phyloP scores from a whole-genome alignment of 2,797 vertebrate genomes.

The Argentina silus region DNA sequence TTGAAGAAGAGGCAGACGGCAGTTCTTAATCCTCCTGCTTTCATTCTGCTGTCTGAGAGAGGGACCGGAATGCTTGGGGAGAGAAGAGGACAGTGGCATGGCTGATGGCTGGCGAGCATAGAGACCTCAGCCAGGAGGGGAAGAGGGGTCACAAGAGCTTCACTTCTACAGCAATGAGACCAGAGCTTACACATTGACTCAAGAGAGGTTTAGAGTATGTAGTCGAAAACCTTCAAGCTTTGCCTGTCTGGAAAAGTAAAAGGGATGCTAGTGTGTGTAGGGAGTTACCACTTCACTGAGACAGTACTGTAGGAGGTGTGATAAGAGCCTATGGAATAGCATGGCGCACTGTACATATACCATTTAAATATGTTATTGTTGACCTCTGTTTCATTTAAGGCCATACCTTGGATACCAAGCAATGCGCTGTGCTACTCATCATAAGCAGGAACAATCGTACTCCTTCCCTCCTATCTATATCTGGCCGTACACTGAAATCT shows the following conservation, averaged over 20 bases:
- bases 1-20: not conserved
- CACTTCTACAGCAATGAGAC: not conserved
- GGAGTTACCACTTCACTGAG: not conserved
- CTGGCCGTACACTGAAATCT: not conserved
- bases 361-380: not conserved
- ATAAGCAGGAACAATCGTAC: not conserved
- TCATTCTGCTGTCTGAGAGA: constrained; percentile 19
- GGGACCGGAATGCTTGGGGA: not conserved
- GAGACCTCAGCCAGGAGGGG: not conserved
- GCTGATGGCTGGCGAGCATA: not conserved
- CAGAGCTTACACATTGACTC: not conserved
- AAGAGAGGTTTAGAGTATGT: not conserved
- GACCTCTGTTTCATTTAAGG: not conserved
- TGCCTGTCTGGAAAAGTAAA: not conserved
- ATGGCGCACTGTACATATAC: not conserved
- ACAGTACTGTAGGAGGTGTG: not conserved
- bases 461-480: not conserved
- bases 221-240: not conserved
- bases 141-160: not conserved
- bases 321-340: constrained; percentile 1
- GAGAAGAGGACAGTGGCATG: not conserved
- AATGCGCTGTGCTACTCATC: not conserved
- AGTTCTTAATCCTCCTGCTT: constrained; percentile 38
- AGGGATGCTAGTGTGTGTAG: not conserved
- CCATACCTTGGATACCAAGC: not conserved